Evolutionary conservation across 2,888 invertebrate genomes (phyloP).

Genomic region (Lithophane semibrunnea): DNA sequence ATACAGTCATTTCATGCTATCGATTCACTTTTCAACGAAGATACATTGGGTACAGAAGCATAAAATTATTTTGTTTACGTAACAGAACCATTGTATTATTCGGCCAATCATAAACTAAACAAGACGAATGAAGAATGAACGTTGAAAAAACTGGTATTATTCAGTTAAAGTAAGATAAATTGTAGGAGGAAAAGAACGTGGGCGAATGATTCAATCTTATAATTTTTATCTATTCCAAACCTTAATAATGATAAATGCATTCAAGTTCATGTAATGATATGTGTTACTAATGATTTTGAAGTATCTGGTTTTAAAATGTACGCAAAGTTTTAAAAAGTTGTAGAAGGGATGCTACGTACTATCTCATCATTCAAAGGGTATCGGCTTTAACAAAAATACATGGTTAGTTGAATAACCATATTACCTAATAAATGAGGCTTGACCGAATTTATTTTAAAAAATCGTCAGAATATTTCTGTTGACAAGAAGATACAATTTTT

Average conservation of each 20-base stretch:
- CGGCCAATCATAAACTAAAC: conserved; percentile 43
- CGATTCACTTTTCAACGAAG: conserved; percentile 30
- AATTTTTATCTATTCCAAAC: conserved; percentile 60
- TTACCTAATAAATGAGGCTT: neutral
- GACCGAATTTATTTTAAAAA: neutral
- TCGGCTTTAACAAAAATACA: neutral
- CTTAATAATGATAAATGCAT: conserved; percentile 64
- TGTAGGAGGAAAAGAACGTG: conserved; percentile 44
- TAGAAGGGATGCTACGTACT: neutral
- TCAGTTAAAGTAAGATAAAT: conserved; percentile 64
- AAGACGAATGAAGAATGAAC: conserved; percentile 53
- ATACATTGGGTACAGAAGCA: conserved; percentile 17
- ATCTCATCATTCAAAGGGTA: conserved; percentile 2
- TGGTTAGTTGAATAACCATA: neutral
- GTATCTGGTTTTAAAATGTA: conserved; percentile 16
- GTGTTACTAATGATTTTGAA: conserved; percentile 34
- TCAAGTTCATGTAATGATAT: conserved; percentile 22
- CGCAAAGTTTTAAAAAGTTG: neutral
- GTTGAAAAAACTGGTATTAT: conserved; percentile 57
- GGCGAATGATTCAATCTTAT: conserved; percentile 60
- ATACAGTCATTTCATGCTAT: conserved; percentile 32
- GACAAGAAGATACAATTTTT: neutral
- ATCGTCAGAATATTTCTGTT: neutral
- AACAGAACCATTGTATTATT: conserved; percentile 45
- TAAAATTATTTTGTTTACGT: conserved; percentile 26